Evolutionary conservation across 2,113 vertebrate genomes (phyloP).

Genomic region (Mobula birostris): DNA sequence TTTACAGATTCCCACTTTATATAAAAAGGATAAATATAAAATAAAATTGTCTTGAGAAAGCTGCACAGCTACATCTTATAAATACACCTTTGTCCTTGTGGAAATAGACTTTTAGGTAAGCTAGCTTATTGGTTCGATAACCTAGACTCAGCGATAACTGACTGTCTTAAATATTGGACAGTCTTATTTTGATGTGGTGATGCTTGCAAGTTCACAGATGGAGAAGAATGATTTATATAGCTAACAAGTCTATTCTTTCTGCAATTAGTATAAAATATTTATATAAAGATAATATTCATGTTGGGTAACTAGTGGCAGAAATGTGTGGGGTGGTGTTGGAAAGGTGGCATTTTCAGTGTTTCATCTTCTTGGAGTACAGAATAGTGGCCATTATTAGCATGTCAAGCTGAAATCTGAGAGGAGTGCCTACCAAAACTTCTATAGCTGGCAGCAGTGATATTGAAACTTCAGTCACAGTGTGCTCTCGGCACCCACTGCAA

Average conservation of each 20-base stretch:
- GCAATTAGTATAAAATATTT: background rate
- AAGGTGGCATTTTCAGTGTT: background rate
- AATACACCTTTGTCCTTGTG: background rate
- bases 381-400: too few species aligned
- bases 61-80: background rate
- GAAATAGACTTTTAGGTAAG: background rate
- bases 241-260: background rate
- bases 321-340: background rate
- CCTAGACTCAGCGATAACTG: background rate
- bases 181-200: background rate
- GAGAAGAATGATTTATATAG: background rate
- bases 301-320: background rate
- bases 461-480: too few species aligned
- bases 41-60: background rate
- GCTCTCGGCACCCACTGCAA: too few species aligned
- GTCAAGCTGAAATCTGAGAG: too few species aligned
- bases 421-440: too few species aligned
- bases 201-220: background rate
- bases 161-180: background rate
- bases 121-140: background rate
- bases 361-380: too few species aligned
- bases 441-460: too few species aligned
- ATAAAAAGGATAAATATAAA: background rate
- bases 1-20: background rate
- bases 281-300: background rate